Conservation (phyloP, 2,113 vertebrate genomes). For the Centrocercus urophasianus region DNA sequence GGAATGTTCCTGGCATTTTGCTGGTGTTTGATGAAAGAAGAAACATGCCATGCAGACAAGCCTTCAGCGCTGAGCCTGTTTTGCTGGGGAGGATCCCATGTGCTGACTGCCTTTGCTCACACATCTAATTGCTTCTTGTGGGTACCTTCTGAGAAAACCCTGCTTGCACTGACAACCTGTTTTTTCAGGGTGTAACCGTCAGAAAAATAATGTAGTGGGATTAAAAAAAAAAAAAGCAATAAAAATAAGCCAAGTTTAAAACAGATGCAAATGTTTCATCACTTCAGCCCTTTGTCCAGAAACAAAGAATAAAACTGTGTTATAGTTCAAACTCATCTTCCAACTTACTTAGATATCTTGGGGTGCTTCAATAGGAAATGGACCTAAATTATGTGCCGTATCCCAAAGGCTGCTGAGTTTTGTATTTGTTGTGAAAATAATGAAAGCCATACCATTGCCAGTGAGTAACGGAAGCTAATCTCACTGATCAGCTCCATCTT, state of each 20-base stretch:
- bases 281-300: conserved; percentile 26
- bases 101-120: neutral
- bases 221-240: neutral
- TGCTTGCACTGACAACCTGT: neutral
- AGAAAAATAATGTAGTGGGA: conserved; percentile 21
- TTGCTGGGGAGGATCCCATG: neutral
- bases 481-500: neutral
- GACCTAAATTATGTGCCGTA: neutral
- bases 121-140: neutral
- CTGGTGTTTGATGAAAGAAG: neutral
- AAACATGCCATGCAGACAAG: neutral
- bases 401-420: neutral
- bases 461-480: conserved; percentile 30
- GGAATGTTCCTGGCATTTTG: neutral
- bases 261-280: conserved; percentile 4
- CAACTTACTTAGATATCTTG: neutral
- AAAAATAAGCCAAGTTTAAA: neutral
- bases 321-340: neutral
- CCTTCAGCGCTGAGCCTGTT: neutral
- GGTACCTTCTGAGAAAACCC: conserved; percentile 27
- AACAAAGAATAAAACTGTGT: conserved; percentile 13
- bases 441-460: neutral
- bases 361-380: neutral
- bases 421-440: conserved; percentile 20
- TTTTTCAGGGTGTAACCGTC: conserved; percentile 8